phyloP scores from a whole-genome alignment of 2,113 vertebrate species.

The Semicossyphus pulcher region DNA sequence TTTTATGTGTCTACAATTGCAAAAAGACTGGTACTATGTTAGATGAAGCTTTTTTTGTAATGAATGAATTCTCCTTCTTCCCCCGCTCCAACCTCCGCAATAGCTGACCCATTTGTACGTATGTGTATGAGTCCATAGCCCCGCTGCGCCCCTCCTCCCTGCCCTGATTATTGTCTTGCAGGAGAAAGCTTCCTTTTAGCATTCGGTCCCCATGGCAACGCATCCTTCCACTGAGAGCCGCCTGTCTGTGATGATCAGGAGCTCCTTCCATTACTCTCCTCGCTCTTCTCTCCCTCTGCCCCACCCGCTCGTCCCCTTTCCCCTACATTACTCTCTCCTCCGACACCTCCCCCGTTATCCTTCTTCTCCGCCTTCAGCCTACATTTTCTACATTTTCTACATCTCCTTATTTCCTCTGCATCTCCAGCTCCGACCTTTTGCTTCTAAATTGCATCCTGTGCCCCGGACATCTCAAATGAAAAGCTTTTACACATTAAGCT shows the following conservation, averaged over 20 bases:
- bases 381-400: slow-evolving; percentile 8
- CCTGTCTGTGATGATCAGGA: slow-evolving; percentile 67
- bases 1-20: background rate
- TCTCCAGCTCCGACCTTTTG: slow-evolving; percentile 21
- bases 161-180: slow-evolving; percentile 73
- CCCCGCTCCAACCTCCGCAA: slow-evolving; percentile 20
- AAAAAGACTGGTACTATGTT: too few species aligned
- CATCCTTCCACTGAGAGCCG: slow-evolving; percentile 60
- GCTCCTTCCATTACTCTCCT: slow-evolving; percentile 44
- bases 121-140: background rate
- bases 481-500: slow-evolving; percentile 10
- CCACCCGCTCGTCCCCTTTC: slow-evolving; percentile 48
- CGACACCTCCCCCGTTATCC: background rate
- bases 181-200: slow-evolving; percentile 75
- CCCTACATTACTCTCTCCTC: slow-evolving; percentile 25
- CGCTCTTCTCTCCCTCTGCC: slow-evolving; percentile 17
- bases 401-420: background rate
- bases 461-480: background rate
- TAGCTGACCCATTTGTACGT: slow-evolving; percentile 65
- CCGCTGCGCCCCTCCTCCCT: slow-evolving; percentile 67
- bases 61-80: background rate
- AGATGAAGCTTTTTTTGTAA: too few species aligned
- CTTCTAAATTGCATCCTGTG: background rate
- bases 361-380: slow-evolving; percentile 12
- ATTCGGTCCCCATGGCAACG: slow-evolving; percentile 80